Evolutionary conservation across 1,140 invertebrate species (phyloP).

Genomic region (Argopecten irradians): DNA sequence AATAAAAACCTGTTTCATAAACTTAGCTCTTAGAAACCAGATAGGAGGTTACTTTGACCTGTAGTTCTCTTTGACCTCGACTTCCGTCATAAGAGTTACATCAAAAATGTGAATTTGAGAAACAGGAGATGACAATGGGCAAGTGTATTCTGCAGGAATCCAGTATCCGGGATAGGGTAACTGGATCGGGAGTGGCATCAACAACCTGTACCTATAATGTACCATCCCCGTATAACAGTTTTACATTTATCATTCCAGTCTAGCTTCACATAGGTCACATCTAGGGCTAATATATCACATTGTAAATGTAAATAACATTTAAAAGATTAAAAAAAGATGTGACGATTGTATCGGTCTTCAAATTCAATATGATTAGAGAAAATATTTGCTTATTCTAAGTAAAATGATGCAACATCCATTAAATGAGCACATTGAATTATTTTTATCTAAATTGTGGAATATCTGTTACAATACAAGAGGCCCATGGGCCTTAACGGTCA

Average conservation of each 20-base stretch:
- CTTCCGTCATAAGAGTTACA: neutral
- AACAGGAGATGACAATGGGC: neutral
- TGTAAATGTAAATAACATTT: too few relatives aligned
- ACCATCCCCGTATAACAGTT: neutral
- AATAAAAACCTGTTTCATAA: slow-evolving; percentile 3
- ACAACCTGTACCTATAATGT: too few relatives aligned
- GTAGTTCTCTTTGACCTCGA: neutral
- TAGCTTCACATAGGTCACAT: neutral
- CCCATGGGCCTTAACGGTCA: too few relatives aligned
- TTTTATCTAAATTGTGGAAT: neutral
- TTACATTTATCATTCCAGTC: neutral
- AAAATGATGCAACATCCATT: too few relatives aligned
- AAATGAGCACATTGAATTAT: too few relatives aligned
- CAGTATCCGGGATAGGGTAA: neutral
- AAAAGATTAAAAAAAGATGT: too few relatives aligned
- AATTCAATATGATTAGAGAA: too few relatives aligned
- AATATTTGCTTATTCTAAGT: too few relatives aligned
- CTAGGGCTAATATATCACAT: too few relatives aligned
- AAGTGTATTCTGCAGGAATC: neutral
- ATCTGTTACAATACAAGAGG: too few relatives aligned
- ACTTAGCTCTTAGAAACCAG: neutral
- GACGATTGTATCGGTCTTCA: too few relatives aligned
- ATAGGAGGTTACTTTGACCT: neutral
- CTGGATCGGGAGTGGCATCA: neutral
- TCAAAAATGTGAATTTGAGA: neutral